These are phyloP conservation scores for Lanius collurio DNA, from an alignment of 2,113 vertebrate genomes.

Conservation along the genomic window DNA sequence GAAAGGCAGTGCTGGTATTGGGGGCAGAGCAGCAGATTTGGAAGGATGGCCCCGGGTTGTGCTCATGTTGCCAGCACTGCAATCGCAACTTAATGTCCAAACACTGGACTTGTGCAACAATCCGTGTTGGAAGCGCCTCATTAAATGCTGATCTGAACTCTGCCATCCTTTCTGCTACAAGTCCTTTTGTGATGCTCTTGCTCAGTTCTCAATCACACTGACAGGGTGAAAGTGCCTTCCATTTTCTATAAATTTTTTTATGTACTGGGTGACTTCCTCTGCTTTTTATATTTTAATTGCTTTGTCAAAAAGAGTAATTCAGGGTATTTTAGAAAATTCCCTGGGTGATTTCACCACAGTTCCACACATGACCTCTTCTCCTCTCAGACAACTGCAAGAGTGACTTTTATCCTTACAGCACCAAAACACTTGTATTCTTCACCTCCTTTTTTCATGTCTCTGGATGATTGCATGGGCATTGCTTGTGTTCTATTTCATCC, in stretches of 20 bases:
- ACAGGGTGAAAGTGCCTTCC: background rate
- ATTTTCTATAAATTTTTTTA: background rate
- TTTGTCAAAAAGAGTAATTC: conserved; percentile 49
- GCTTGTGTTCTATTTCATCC: background rate
- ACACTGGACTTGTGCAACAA: background rate
- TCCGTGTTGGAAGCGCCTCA: background rate
- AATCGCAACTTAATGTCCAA: background rate
- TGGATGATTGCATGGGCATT: background rate
- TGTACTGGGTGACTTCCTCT: background rate
- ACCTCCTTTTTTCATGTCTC: background rate
- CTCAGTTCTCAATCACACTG: conserved; percentile 12
- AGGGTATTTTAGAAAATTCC: background rate
- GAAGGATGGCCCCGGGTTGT: background rate
- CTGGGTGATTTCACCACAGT: background rate
- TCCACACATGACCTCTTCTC: background rate
- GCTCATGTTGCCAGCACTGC: background rate
- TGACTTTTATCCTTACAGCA: conserved; percentile 6
- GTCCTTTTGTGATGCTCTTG: background rate
- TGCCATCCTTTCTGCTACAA: background rate
- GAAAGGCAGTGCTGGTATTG: background rate
- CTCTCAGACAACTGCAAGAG: background rate
- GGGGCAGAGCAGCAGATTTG: background rate
- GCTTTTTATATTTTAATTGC: conserved; percentile 57
- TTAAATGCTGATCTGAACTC: conserved; percentile 5
- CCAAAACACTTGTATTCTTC: background rate